A percentile compares a stretch with the other conserved stretches of the same genome.
These are phyloP conservation scores for Microcebus ravelobensis DNA, from an alignment of 2,113 vertebrate genomes.

Conservation along the genomic window DNA sequence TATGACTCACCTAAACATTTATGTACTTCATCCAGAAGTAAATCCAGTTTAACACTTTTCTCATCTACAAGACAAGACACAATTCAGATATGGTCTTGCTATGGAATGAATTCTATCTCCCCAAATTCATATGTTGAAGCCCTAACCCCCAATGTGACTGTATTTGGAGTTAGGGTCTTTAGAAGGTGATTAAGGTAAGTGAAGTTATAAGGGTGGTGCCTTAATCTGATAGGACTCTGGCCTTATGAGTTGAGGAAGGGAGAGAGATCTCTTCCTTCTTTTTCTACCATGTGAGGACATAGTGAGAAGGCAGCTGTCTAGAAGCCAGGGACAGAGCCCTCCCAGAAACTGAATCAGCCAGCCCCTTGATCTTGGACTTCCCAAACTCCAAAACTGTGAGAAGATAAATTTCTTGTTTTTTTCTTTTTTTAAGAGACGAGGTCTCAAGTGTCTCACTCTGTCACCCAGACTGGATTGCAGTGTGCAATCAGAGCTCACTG, in stretches of 20 bases:
- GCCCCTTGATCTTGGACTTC: too few species aligned
- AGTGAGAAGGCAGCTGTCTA: too few species aligned
- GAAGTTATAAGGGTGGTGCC: not conserved
- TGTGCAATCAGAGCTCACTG: too few species aligned
- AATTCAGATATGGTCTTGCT: not conserved
- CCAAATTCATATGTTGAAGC: not conserved
- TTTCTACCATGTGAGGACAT: not conserved
- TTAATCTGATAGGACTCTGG: not conserved
- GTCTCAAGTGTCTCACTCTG: too few species aligned
- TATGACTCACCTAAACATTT: constrained; percentile 7
- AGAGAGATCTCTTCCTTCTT: not conserved
- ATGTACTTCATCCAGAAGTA: constrained; percentile 14
- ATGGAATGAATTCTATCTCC: not conserved
- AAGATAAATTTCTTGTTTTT: too few species aligned
- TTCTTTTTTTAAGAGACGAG: too few species aligned
- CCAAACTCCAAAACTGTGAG: too few species aligned
- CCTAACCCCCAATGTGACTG: not conserved
- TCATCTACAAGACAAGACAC: constrained; percentile 18
- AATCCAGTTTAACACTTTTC: not conserved
- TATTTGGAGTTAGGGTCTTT: not conserved
- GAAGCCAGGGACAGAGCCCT: too few species aligned
- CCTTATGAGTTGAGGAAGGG: not conserved
- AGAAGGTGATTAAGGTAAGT: not conserved
- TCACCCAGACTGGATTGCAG: too few species aligned
- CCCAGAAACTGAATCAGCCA: too few species aligned